Base-by-base conservation (phyloP, 2,113 vertebrate genomes). In the Leptocoma aspasia region DNA sequence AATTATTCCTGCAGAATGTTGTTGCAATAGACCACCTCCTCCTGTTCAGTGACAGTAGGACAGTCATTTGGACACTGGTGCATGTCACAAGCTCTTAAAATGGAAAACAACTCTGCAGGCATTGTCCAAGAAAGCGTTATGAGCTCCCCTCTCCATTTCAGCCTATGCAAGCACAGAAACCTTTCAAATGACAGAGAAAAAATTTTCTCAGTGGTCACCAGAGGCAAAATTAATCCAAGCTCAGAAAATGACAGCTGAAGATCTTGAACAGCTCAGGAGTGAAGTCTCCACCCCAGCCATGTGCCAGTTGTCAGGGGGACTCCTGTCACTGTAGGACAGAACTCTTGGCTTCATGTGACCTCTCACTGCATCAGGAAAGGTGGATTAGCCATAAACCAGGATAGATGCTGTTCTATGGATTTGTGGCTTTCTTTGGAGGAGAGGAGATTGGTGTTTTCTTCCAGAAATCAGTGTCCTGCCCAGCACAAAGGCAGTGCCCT, bases 401-500 rank as follows among this genome's bases (percentile, higher is more conserved):
- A 37, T 1, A 79, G 56, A 49, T 68, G 68, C 6, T 65, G n/a
- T 30, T 54, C 71, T 23, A 1, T n/a, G 44, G 72, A 78, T 92
- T 49, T 78, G 64, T 37, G 82, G 41, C 84, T 77, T 85, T 69
- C 75, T 90, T 80, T 88, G 72, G 35, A 84, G 37, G 35, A 63
- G 53, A 75, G 52, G 19, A 93, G 79, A 49, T n/a, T 3, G 7
- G 33, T 53, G 84, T 8, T 76, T 66, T 33, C 65, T 57, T 56
- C 77, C 42, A 84, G 91, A 84, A 89, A 61, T 61, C 89, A 35
- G 86, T 42, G 83, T 73, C 77, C 79, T 86, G 85, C 94, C 78
- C 87, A 37, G 84, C 70, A 85, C 73, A 93, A 87, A 91, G 86
- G 69, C 84, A 4, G 49, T 90, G 87, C 75, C 88, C 88, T 88